Evolutionary conservation across 2,888 invertebrate genomes (phyloP), one percentile per base, ranked within the genome.

Genomic region (Geotrupes spiniger): DNA sequence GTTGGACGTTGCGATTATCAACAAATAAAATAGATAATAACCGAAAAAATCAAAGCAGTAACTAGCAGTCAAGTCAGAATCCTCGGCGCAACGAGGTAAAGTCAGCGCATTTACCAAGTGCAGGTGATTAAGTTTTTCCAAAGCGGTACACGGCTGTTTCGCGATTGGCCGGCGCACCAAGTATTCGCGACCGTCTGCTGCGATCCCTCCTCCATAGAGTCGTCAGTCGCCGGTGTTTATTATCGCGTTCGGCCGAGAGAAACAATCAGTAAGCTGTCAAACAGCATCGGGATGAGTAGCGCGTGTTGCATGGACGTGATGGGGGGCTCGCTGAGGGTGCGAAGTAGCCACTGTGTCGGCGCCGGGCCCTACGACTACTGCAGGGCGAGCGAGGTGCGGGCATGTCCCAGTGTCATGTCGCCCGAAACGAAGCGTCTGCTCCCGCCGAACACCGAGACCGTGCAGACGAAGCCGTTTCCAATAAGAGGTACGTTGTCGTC

Each of bases 391-490:
- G 73, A 74, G 54, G 70, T 74, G 33, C 69, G 69, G 50, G 63
- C 66, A 52, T 73, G 85, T 65, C 82, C 85, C n/a, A 84, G 84
- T 74, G 81, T 77, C 4, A 86, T 86, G 86, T 85, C 86, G 11
- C 77, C 80, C 49, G 81, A 82, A 68, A 82, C 81, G 5, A 80
- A 81, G 67, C 75, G 82, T 64, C 77, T 86, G 54, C 70, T 85
- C 66, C 88, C 89, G 50, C 89, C 89, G 41, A 88, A 87, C 6
- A 83, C 87, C 50, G 90, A 89, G 69, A 91, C 91, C 36, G 87
- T 91, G 42, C 87, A 89, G 80, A 91, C 91, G 33, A 91, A 91
- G 76, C 91, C 91, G 51, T 91, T 91, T 74, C 91, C 91, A 21
- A 86, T 91, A 59, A 80, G 90, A 78, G 87, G 89, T 89, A 76